phyloP scores from a whole-genome alignment of 2,113 vertebrate species.

The Morone chrysops region DNA sequence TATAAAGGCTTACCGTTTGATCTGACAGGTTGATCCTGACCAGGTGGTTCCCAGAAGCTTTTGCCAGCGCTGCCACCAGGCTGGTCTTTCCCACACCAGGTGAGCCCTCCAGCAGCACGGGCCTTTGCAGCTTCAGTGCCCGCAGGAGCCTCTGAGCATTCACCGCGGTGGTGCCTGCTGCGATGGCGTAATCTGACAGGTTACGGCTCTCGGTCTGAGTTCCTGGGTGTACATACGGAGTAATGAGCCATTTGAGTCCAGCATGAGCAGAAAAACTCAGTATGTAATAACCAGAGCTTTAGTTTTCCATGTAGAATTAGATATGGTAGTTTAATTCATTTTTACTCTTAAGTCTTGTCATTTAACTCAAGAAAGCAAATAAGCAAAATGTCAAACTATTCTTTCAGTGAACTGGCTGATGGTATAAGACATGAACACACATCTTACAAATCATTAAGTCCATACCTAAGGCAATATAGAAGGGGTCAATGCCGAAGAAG shows the following conservation, averaged over 20 bases:
- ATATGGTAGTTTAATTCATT: not conserved
- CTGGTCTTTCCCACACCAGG: slow-evolving; percentile 99
- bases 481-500: slow-evolving; percentile 93
- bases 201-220: slow-evolving; percentile 81
- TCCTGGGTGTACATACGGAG: slow-evolving; percentile 75
- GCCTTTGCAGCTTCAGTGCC: slow-evolving; percentile 93
- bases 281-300: not conserved
- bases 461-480: slow-evolving; percentile 92
- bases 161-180: slow-evolving; percentile 93
- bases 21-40: slow-evolving; percentile 98
- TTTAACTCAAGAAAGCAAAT: no score
- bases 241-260: not conserved
- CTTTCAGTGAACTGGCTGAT: no score
- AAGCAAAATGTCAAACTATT: no score
- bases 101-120: slow-evolving; percentile 94
- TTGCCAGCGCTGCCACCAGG: slow-evolving; percentile 93
- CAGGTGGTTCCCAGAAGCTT: slow-evolving; percentile 93
- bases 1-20: slow-evolving; percentile 88
- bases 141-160: slow-evolving; percentile 93
- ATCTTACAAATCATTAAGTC: not conserved
- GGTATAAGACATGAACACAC: not conserved
- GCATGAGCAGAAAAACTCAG: not conserved
- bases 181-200: slow-evolving; percentile 89
- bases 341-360: no score
- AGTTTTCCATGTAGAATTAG: not conserved